Evolutionary conservation across 2,113 vertebrate genomes (phyloP), one percentile per base, ranked within the genome.

Genomic region (Grammomys dolichurus): DNA sequence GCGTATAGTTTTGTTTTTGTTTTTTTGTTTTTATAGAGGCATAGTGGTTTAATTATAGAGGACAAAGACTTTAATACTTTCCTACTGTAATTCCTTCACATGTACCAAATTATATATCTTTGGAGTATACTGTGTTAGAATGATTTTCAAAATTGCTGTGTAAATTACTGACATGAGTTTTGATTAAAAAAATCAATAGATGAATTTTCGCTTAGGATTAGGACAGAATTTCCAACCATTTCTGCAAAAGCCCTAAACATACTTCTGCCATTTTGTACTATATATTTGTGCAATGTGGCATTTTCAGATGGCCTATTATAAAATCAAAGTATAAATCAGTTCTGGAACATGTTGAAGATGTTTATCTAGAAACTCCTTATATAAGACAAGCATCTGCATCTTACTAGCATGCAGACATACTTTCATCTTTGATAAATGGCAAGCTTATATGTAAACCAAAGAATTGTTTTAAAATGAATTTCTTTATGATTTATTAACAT

Each of bases 391-490:
- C 33, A 14, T 36, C n/a, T 70, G 46, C 33, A 24, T 36, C 65
- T 87, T 43, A 70, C 31, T 22, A 51, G 85, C 17, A 72, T 36
- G 11, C 65, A 54, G 51, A 54, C 43, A 20, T 20, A 67, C 65
- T 87, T 70, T 87, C 63, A 87, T 87, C 43, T 69, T 69, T 69
- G 67, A 48, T 87, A 36, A 36, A 69, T 67, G 65, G 16, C 14
- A 26, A 70, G 20, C 43, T 69, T 69, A 70, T 24, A 51, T 70
- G 65, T 87, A 51, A 26, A n/a, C 85, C 85, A 87, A 19, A 19
- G 86, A 67, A 88, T n/a, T 73, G 67, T 54, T 88, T 88, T 72
- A 58, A 88, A 70, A 16, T 88, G 48, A 56, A 73, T n/a, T 72
- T 56, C 36, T 56, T 58, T 46, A 40, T 88, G 86, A 56, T 43